These are phyloP conservation scores for Coptodon bakossiorum DNA, from an alignment of 2,113 vertebrate genomes.

Conservation along the genomic window DNA sequence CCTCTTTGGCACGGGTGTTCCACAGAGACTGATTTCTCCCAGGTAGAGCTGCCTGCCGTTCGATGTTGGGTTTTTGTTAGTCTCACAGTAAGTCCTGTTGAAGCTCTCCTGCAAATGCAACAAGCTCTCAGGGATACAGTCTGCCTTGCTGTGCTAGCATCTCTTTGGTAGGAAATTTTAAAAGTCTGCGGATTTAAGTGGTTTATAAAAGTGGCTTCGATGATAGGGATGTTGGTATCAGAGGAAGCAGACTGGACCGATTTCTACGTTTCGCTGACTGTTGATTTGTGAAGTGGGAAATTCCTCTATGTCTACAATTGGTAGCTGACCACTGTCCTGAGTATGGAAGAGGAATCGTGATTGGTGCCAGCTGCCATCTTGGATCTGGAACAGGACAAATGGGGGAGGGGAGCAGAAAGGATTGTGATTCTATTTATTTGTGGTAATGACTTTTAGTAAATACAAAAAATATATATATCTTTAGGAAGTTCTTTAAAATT, in stretches of 20 bases:
- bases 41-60: slow-evolving; percentile 47
- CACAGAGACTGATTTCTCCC: slow-evolving; percentile 66
- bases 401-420: neutral
- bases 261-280: slow-evolving; percentile 78
- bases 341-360: slow-evolving; percentile 87
- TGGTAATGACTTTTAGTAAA: neutral
- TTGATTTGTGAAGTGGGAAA: slow-evolving; percentile 66
- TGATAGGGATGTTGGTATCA: slow-evolving; percentile 53
- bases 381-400: slow-evolving; percentile 77
- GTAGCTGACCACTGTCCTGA: slow-evolving; percentile 87
- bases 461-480: neutral
- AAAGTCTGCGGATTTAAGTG: slow-evolving; percentile 6
- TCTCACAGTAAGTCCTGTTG: neutral
- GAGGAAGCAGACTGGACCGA: slow-evolving; percentile 89
- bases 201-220: slow-evolving; percentile 9
- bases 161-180: slow-evolving; percentile 28
- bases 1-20: slow-evolving; percentile 13
- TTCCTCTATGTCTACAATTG: slow-evolving; percentile 78
- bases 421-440: neutral
- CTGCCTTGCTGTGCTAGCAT: neutral
- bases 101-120: neutral
- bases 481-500: neutral
- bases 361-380: slow-evolving; percentile 90
- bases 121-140: neutral
- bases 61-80: neutral